Percentiles rank a stretch among this genome's conserved stretches.
These are phyloP conservation scores for Acleris laterana DNA, from an alignment of 2,888 invertebrate genomes.

Conservation along the genomic window DNA sequence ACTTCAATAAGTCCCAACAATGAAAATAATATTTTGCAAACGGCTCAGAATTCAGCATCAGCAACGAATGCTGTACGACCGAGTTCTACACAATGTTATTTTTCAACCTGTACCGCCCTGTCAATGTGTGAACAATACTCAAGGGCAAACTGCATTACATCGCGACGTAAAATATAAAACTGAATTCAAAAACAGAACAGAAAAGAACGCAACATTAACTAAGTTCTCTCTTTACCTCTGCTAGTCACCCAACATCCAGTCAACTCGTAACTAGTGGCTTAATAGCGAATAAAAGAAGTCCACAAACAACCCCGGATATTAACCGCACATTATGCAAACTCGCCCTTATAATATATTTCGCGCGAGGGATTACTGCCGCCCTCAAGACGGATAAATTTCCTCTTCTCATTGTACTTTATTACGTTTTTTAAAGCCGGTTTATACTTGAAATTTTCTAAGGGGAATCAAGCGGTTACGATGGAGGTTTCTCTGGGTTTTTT, in stretches of 20 bases:
- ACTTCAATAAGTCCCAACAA: no score
- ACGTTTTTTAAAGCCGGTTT: constrained; percentile 60
- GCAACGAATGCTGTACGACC: no score
- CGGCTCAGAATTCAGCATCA: no score
- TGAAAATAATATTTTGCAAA: no score
- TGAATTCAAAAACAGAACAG: no score
- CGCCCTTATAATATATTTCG: constrained; percentile 66
- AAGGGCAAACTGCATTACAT: no score
- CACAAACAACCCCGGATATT: constrained; percentile 46
- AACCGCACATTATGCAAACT: constrained; percentile 64
- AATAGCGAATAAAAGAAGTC: constrained; percentile 34
- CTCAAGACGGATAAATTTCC: constrained; percentile 60
- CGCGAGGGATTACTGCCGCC: constrained; percentile 63
- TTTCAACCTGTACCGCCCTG: no score
- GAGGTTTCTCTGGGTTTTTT: no score
- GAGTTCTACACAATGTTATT: no score
- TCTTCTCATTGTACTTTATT: constrained; percentile 65
- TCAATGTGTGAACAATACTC: no score
- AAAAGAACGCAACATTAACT: not conserved
- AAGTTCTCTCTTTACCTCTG: not conserved
- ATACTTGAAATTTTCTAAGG: constrained; percentile 51
- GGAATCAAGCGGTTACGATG: no score
- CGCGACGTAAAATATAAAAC: no score
- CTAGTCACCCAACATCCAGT: constrained; percentile 7
- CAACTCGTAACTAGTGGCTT: constrained; percentile 29